phyloP scores from a whole-genome alignment of 2,888 invertebrate genomes.

The Ctena decussata region DNA sequence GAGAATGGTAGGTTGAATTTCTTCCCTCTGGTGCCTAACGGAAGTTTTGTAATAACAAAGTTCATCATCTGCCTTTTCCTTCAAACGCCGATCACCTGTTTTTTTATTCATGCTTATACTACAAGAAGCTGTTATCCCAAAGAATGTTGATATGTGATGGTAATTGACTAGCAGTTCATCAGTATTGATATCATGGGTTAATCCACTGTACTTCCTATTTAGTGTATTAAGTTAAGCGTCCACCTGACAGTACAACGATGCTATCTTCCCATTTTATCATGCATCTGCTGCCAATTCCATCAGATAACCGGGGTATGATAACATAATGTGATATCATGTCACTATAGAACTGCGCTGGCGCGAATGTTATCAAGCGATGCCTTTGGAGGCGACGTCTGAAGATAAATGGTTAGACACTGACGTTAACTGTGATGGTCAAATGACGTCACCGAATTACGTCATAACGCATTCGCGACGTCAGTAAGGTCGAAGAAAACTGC shows the following conservation, averaged over 20 bases:
- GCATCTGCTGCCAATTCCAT: too few species aligned
- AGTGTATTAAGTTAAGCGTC: not conserved
- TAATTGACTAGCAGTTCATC: conserved; percentile 20
- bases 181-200: conserved; percentile 7
- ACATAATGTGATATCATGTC: too few species aligned
- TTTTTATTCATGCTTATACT: not conserved
- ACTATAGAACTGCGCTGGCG: too few species aligned
- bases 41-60: not conserved
- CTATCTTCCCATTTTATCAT: too few species aligned
- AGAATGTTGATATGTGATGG: not conserved
- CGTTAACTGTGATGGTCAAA: too few species aligned
- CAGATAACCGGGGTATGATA: too few species aligned
- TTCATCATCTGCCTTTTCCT: not conserved
- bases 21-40: not conserved
- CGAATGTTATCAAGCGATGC: too few species aligned
- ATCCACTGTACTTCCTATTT: not conserved
- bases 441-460: too few species aligned
- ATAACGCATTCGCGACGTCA: too few species aligned
- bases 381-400: too few species aligned
- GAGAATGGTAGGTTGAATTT: not conserved
- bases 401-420: too few species aligned
- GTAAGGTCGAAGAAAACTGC: too few species aligned
- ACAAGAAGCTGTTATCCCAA: not conserved
- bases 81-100: conserved; percentile 1
- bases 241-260: not conserved